Conservation (phyloP, 2,888 invertebrate genomes). For the Diploptera punctata region DNA sequence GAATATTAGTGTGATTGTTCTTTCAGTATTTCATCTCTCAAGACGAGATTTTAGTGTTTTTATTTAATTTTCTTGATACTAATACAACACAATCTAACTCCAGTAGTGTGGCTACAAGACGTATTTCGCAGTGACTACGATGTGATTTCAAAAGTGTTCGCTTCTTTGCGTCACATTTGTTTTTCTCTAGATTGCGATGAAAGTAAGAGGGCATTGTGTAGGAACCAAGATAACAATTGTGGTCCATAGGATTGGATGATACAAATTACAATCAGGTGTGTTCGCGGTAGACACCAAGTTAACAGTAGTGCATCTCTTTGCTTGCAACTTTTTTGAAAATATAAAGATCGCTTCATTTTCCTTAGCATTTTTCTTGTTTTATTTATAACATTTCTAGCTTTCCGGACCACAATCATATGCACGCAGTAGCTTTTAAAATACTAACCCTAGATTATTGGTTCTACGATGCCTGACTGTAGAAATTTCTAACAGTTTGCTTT, state of each 20-base stretch:
- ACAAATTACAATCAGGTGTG: conserved; percentile 14
- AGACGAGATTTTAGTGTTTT: neutral
- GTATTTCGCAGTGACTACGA: neutral
- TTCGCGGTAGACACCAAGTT: neutral
- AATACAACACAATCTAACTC: neutral
- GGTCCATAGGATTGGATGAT: conserved; percentile 11
- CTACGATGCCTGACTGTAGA: conserved; percentile 2
- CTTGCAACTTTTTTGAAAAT: neutral
- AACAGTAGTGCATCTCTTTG: neutral
- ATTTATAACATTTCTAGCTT: neutral
- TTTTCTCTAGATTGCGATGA: too few relatives aligned
- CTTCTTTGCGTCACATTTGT: neutral
- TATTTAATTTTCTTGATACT: neutral
- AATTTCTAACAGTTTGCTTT: neutral
- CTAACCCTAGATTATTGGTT: neutral
- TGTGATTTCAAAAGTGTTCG: neutral
- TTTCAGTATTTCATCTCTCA: neutral
- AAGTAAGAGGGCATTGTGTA: conserved; percentile 12
- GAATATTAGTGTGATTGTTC: neutral
- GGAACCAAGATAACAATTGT: conserved; percentile 13
- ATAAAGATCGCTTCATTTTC: neutral
- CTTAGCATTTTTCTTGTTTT: neutral
- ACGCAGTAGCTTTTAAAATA: conserved; percentile 1
- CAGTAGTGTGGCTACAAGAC: neutral
- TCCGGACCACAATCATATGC: neutral